Conservation (phyloP, 1,140 invertebrate species). For the Drosophila pandora region DNA sequence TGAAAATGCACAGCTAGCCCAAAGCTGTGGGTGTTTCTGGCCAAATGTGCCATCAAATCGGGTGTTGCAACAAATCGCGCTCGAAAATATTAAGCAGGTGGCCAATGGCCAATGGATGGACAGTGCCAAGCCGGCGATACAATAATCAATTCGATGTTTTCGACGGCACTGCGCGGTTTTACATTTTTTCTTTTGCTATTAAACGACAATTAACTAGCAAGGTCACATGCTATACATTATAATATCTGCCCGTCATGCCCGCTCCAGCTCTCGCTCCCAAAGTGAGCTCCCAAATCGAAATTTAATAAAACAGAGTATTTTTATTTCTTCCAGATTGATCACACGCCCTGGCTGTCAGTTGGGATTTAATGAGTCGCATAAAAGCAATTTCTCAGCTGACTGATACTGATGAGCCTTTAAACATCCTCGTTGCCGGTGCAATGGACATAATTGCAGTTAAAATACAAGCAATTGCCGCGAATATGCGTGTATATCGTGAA, state of each 20-base stretch:
- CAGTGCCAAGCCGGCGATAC: constrained; percentile 7
- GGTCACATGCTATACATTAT: constrained; percentile 44
- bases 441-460: constrained; percentile 46
- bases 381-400: constrained; percentile 31
- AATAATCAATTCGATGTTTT: constrained; percentile 15
- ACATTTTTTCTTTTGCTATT: constrained; percentile 37
- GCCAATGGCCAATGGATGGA: constrained; percentile 22
- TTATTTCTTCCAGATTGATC: constrained; percentile 30
- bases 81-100: constrained; percentile 49
- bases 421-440: constrained; percentile 57
- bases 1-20: constrained; percentile 70
- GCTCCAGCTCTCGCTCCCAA: background rate
- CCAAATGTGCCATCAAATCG: constrained; percentile 72
- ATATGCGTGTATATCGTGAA: constrained; percentile 26
- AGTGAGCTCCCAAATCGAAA: constrained; percentile 39
- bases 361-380: constrained; percentile 44
- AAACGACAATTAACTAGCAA: constrained; percentile 60
- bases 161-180: constrained; percentile 11
- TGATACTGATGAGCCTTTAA: constrained; percentile 66
- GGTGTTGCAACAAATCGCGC: constrained; percentile 68
- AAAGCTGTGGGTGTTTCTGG: constrained; percentile 61
- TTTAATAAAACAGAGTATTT: constrained; percentile 18
- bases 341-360: constrained; percentile 36
- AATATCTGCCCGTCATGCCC: constrained; percentile 31
- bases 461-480: constrained; percentile 52